Evolutionary conservation across 2,888 invertebrate species (phyloP).

Genomic region (Stenodema calcarata): DNA sequence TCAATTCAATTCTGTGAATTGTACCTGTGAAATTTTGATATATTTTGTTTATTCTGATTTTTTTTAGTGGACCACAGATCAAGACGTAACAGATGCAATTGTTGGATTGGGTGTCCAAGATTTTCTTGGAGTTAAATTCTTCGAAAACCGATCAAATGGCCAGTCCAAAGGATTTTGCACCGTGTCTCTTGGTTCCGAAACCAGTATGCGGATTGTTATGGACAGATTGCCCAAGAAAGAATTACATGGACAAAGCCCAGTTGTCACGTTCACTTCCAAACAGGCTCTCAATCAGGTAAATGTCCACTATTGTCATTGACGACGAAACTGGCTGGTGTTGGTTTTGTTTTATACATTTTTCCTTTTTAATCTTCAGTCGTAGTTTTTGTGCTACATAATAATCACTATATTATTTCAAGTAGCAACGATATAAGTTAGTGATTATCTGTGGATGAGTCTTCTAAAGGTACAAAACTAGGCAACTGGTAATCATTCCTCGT

Average conservation of each 20-base stretch:
- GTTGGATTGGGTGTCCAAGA: conserved; percentile 87
- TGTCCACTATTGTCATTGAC: too few species aligned
- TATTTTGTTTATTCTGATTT: conserved; percentile 43
- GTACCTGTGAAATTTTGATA: not conserved
- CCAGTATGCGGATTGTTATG: conserved; percentile 86
- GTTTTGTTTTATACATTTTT: not conserved
- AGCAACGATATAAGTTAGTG: too few species aligned
- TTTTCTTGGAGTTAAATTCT: conserved; percentile 97
- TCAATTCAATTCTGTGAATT: too few species aligned
- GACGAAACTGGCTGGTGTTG: not conserved
- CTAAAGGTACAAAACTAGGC: too few species aligned
- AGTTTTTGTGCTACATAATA: too few species aligned
- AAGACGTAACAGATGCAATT: conserved; percentile 91
- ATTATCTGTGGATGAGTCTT: too few species aligned
- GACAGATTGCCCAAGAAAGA: conserved; percentile 95
- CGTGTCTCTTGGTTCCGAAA: conserved; percentile 90
- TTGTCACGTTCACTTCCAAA: conserved; percentile 94
- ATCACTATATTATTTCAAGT: too few species aligned
- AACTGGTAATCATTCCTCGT: too few species aligned
- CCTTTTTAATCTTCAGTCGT: too few species aligned
- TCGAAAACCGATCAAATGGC: conserved; percentile 98
- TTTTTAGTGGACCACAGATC: conserved; percentile 95
- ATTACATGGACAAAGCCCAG: conserved; percentile 92
- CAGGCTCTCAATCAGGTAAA: conserved; percentile 73
- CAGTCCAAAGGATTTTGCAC: conserved; percentile 99